phyloP scores from a whole-genome alignment of 1,140 invertebrate genomes.

The Dryas iulia region DNA sequence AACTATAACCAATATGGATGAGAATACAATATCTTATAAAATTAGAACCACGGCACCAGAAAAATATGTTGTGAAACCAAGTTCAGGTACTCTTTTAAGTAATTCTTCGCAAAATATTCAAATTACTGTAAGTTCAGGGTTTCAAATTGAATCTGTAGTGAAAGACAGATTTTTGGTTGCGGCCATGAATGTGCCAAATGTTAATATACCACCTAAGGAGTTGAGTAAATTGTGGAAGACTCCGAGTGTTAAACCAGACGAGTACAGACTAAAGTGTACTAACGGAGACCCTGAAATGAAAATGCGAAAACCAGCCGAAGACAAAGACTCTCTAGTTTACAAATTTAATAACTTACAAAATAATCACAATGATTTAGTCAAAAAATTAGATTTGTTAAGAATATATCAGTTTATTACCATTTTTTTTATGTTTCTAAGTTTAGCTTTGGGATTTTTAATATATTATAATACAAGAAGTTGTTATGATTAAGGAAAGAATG shows the following conservation, averaged over 20 bases:
- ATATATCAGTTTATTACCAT: conserved; percentile 31
- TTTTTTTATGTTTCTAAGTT: conserved; percentile 21
- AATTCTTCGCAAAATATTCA: conserved; percentile 34
- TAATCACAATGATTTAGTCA: conserved; percentile 24
- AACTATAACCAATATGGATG: conserved; percentile 43
- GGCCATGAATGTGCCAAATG: conserved; percentile 36
- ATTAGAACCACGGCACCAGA: conserved; percentile 45
- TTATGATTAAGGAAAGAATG: too few relatives aligned
- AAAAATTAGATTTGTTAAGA: conserved; percentile 25
- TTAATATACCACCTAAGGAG: conserved; percentile 34
- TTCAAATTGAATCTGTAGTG: conserved; percentile 34
- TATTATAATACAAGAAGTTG: conserved; percentile 10
- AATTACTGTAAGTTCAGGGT: conserved; percentile 38
- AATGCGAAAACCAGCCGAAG: not conserved
- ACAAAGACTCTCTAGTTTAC: conserved; percentile 23
- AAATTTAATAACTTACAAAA: conserved; percentile 31
- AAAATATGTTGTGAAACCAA: conserved; percentile 41
- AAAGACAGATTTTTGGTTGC: conserved; percentile 46
- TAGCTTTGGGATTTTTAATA: conserved; percentile 24
- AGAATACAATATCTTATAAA: conserved; percentile 43
- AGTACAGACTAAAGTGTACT: conserved; percentile 41
- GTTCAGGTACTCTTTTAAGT: conserved; percentile 30
- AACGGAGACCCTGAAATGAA: conserved; percentile 8
- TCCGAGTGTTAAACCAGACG: conserved; percentile 33
- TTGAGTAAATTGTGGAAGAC: conserved; percentile 41